Conservation (phyloP, 35 echinoderm and acorn worm species). For the Lytechinus pictus region DNA sequence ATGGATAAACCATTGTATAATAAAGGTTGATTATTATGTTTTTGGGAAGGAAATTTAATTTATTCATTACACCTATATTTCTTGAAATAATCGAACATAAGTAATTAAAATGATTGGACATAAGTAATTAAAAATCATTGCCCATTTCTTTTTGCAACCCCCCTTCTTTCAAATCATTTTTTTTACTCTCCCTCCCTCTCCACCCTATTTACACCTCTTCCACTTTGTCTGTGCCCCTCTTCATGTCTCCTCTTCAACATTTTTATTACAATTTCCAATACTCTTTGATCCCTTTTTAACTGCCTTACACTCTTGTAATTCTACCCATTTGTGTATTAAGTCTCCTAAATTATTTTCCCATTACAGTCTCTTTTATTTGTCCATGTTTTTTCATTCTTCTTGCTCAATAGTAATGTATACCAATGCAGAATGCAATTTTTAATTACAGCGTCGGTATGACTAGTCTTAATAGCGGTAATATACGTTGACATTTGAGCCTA, state of each 20-base stretch:
- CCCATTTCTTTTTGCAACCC: neutral
- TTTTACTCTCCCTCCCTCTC: neutral
- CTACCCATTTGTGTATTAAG: neutral
- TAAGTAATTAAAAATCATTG: too few species aligned
- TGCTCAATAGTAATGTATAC: neutral
- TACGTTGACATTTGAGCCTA: neutral
- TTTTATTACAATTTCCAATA: neutral
- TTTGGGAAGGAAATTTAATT: too few species aligned
- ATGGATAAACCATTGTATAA: too few species aligned
- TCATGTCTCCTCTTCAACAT: neutral
- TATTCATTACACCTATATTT: too few species aligned
- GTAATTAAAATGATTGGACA: too few species aligned
- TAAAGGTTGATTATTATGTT: too few species aligned
- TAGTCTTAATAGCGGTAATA: neutral
- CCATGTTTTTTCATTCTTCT: too few species aligned
- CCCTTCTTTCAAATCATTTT: neutral
- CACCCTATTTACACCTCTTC: neutral
- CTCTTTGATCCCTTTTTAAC: neutral
- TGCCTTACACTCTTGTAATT: neutral
- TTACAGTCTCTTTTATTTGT: too few species aligned
- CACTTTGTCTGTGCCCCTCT: neutral
- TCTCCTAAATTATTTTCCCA: too few species aligned
- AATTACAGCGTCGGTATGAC: neutral
- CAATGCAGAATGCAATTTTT: neutral
- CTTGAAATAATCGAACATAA: too few species aligned